Evolutionary conservation across 2,113 vertebrate species (phyloP).

Genomic region (Sapayoa aenigma): DNA sequence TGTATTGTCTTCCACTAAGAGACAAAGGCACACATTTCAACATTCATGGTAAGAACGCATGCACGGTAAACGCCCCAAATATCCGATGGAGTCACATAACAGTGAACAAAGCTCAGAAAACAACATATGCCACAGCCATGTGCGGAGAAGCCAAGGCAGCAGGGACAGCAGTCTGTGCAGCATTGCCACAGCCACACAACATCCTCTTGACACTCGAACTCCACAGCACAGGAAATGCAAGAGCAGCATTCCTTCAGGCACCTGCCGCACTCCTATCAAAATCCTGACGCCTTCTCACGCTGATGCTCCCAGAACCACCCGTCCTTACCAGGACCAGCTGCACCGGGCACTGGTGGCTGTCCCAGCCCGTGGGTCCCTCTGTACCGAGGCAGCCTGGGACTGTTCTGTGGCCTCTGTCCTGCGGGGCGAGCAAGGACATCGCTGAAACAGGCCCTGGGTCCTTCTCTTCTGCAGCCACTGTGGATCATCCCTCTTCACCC

Average conservation of each 20-base stretch:
- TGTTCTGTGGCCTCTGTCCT: fast-evolving
- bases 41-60: not conserved
- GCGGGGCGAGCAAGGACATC: fast-evolving
- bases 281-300: fast-evolving
- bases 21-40: not conserved
- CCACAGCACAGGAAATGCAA: fast-evolving
- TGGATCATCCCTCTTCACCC: fast-evolving
- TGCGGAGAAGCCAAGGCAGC: not conserved
- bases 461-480: not conserved
- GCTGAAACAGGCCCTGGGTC: fast-evolving
- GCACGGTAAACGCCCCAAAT: not conserved
- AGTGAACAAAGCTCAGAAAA: no score
- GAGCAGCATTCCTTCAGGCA: not conserved
- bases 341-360: not conserved
- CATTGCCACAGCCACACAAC: fast-evolving
- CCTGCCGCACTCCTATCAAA: fast-evolving
- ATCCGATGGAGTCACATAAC: not conserved
- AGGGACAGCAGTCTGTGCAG: fast-evolving
- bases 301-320: fast-evolving
- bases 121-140: fast-evolving
- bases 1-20: fast-evolving
- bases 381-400: not conserved
- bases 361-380: not conserved
- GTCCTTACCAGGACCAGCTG: not conserved
- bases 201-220: not conserved